Conservation (phyloP, 2,888 invertebrate genomes). For the Anaspis maculata region DNA sequence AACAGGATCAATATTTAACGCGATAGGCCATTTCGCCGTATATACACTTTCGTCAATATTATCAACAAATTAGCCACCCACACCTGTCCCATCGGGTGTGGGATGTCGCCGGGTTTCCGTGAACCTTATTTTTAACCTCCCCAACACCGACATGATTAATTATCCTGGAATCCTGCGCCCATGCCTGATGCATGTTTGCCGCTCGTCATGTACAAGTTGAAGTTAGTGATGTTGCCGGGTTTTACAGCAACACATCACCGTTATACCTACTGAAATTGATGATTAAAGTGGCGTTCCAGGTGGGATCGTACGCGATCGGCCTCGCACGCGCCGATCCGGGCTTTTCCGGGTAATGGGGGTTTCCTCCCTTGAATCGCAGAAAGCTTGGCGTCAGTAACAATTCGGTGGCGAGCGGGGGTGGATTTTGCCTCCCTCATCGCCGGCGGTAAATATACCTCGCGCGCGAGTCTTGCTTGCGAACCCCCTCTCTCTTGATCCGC, state of each 20-base stretch:
- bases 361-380: constrained; percentile 35
- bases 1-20: no score
- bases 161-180: constrained; percentile 2
- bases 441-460: no score
- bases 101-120: no score
- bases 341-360: constrained; percentile 28
- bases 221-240: constrained; percentile 19
- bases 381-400: constrained; percentile 40
- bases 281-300: constrained; percentile 37
- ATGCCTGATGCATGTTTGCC: background rate
- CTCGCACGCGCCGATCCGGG: constrained; percentile 17
- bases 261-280: constrained; percentile 25
- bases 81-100: background rate
- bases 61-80: no score
- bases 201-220: constrained; percentile 5
- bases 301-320: constrained; percentile 26
- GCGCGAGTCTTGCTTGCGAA: no score
- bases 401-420: constrained; percentile 30
- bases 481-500: background rate
- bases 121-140: constrained; percentile 7
- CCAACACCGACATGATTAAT: constrained; percentile 11
- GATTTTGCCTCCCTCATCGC: constrained; percentile 15
- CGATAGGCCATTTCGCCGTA: no score
- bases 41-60: no score
- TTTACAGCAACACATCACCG: constrained; percentile 19